Evolutionary conservation across 2,888 invertebrate species (phyloP).

Genomic region (Chydorus sphaericus): DNA sequence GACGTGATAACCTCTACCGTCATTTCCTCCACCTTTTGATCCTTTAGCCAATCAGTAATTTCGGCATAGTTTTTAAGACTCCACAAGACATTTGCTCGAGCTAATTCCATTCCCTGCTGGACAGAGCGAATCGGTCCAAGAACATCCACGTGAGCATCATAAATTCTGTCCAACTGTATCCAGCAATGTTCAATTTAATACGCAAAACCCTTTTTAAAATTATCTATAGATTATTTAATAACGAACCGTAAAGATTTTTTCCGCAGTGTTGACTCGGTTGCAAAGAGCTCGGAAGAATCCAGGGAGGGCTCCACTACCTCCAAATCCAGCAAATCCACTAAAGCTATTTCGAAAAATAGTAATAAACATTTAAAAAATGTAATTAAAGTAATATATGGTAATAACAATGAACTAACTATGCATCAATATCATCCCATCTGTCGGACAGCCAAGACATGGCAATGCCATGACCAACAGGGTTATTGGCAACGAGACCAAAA

Average conservation of each 20-base stretch:
- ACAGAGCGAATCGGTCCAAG: conserved; percentile 55
- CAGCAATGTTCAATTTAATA: background rate
- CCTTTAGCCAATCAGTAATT: conserved; percentile 55
- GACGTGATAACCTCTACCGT: too few species aligned
- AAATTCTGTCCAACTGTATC: conserved; percentile 50
- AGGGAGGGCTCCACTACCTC: background rate
- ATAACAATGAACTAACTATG: background rate
- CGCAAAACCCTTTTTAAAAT: background rate
- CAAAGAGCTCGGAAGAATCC: background rate
- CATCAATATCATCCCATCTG: conserved; percentile 50
- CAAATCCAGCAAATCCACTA: background rate
- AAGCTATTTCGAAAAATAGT: too few species aligned
- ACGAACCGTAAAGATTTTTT: background rate
- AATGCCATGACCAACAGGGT: conserved; percentile 63
- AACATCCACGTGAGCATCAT: conserved; percentile 44
- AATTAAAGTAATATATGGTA: background rate
- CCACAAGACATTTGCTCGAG: conserved; percentile 70
- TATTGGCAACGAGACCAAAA: conserved; percentile 57
- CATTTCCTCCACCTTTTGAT: background rate
- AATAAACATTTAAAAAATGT: background rate
- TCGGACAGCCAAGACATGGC: conserved; percentile 61
- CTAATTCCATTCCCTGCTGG: conserved; percentile 63
- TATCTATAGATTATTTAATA: background rate
- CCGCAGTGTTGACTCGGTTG: background rate
- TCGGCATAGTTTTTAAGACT: conserved; percentile 55